A percentile compares a stretch with the other conserved stretches of the same genome.
Conservation (phyloP, 2,797 vertebrate genomes). For the Avahi laniger region DNA sequence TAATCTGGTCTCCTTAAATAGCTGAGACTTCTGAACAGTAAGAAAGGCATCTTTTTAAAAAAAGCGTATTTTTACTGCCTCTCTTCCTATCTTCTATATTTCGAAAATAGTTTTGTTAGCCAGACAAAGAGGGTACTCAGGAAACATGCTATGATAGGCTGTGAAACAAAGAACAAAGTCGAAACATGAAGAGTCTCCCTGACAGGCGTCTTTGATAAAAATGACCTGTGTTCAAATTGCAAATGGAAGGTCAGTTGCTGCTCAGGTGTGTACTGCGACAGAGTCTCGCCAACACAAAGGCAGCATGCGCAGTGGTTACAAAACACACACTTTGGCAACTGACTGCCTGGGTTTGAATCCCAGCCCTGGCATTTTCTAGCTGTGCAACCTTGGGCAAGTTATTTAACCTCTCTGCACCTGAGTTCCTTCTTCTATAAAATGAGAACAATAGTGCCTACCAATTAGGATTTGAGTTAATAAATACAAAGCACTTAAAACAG, state of each 20-base stretch:
- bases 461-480: not conserved
- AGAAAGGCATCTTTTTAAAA: slow-evolving; percentile 42
- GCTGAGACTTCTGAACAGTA: slow-evolving; percentile 27
- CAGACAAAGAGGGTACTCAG: slow-evolving; percentile 49
- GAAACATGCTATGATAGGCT: slow-evolving; percentile 66
- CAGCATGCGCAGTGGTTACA: fast-evolving
- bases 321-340: not conserved
- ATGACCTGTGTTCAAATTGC: slow-evolving; percentile 37
- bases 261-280: not conserved
- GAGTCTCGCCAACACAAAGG: not conserved
- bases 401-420: not conserved
- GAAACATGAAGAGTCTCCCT: slow-evolving; percentile 30
- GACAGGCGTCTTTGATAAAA: slow-evolving; percentile 58
- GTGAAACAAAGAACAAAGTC: slow-evolving; percentile 75
- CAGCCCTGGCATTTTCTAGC: not conserved
- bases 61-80: slow-evolving; percentile 64
- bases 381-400: not conserved
- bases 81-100: slow-evolving; percentile 69
- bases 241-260: not conserved
- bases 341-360: not conserved
- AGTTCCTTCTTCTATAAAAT: not conserved
- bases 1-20: not conserved
- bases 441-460: not conserved
- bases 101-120: slow-evolving; percentile 63
- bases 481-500: not conserved